These are phyloP conservation scores for Naso thynnoides DNA, from an alignment of 2,797 vertebrate species.

Conservation along the genomic window DNA sequence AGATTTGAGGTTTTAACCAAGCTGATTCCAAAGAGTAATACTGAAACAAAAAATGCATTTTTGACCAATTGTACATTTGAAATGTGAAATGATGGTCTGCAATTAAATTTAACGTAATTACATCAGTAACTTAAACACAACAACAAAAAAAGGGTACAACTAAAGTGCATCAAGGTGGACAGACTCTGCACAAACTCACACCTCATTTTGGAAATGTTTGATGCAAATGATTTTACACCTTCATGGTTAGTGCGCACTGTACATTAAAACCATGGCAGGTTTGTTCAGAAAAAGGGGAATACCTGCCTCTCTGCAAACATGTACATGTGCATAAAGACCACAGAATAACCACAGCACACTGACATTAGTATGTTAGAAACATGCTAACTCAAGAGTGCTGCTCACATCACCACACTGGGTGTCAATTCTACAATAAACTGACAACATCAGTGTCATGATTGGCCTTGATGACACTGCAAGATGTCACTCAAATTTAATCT, in stretches of 20 bases:
- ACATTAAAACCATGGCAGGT: conserved; percentile 20
- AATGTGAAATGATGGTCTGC: conserved; percentile 1
- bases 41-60: conserved; percentile 19
- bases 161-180: not conserved
- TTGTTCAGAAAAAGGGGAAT: conserved; percentile 39
- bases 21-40: conserved; percentile 35
- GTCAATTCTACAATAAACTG: conserved; percentile 5
- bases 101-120: conserved; percentile 1
- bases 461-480: not conserved
- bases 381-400: not conserved
- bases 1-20: conserved; percentile 63
- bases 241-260: conserved; percentile 51
- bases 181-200: not conserved
- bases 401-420: not conserved
- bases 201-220: conserved; percentile 28
- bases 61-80: not conserved
- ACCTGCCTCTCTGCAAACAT: not conserved
- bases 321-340: not conserved
- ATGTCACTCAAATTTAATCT: not conserved
- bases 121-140: not conserved
- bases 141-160: not conserved
- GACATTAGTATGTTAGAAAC: no score
- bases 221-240: conserved; percentile 61
- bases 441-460: not conserved
- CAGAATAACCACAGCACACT: no score